A percentile compares a stretch with the other conserved stretches of the same genome.
phyloP scores from a whole-genome alignment of 2,113 vertebrate species.

The Tragelaphus strepsiceros region DNA sequence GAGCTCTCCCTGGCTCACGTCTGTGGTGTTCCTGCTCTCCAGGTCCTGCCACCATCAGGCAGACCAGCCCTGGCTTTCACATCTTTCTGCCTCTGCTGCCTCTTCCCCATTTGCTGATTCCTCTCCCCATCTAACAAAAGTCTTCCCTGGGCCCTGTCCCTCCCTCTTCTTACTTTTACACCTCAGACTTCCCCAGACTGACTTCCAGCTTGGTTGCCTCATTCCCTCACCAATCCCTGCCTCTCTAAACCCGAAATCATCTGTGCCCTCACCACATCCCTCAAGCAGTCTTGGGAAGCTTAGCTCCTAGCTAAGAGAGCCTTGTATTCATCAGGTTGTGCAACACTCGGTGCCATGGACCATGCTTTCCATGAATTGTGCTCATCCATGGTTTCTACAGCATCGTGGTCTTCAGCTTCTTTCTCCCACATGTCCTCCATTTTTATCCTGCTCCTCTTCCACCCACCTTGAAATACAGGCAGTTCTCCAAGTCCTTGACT shows the following conservation, averaged over 20 bases:
- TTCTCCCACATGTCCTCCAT: not conserved
- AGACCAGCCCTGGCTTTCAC: not conserved
- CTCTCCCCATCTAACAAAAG: not conserved
- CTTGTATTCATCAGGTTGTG: not conserved
- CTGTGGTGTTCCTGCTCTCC: not conserved
- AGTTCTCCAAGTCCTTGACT: not conserved
- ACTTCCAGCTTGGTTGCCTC: not conserved
- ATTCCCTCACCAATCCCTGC: not conserved
- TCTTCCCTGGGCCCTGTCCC: not conserved
- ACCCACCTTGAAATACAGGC: not conserved
- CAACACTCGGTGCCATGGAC: not conserved
- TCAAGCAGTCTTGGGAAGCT: not conserved
- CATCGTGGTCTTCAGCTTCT: not conserved
- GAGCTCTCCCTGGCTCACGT: not conserved
- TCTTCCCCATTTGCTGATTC: not conserved
- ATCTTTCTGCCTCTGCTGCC: not conserved
- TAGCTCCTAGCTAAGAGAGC: not conserved
- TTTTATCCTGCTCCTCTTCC: not conserved
- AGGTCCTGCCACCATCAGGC: too few relatives aligned
- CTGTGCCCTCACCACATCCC: not conserved
- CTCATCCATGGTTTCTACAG: not conserved
- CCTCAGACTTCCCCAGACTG: not conserved
- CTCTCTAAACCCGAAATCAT: not conserved
- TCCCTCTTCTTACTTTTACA: not conserved
- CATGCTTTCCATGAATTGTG: rapidly evolving